A percentile compares a stretch with the other conserved stretches of the same genome.
phyloP scores from a whole-genome alignment of 2,797 vertebrate genomes.

The Catharus ustulatus region DNA sequence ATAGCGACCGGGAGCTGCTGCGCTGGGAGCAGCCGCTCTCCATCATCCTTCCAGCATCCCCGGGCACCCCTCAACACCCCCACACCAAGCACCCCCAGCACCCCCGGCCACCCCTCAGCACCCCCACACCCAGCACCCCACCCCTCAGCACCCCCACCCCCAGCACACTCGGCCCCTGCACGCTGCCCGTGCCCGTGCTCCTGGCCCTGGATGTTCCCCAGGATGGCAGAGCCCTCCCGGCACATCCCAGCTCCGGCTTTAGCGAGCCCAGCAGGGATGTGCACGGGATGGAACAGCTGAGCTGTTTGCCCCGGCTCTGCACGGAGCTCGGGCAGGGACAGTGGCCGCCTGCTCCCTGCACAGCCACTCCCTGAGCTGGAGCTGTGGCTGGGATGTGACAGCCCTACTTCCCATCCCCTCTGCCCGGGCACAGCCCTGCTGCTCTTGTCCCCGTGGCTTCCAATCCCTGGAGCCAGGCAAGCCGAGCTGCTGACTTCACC shows the following conservation, averaged over 20 bases:
- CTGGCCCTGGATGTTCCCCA: not conserved
- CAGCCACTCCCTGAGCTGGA: rapidly evolving
- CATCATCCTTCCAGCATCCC: not conserved
- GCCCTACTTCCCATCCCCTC: rapidly evolving
- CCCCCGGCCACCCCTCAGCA: too few species aligned
- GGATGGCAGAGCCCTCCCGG: not conserved
- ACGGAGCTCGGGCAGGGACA: not conserved
- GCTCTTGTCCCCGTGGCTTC: rapidly evolving
- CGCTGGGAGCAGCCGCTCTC: constrained; percentile 43
- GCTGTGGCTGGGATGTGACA: not conserved
- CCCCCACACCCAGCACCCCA: not conserved
- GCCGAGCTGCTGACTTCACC: not conserved
- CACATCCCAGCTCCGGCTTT: not conserved
- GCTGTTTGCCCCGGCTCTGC: not conserved
- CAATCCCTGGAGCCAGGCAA: not conserved
- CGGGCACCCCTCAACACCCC: too few species aligned
- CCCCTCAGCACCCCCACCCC: too few species aligned
- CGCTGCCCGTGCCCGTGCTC: not conserved
- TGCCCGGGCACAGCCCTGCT: not conserved
- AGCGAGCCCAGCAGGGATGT: not conserved
- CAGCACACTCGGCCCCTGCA: not conserved
- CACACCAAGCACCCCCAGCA: too few species aligned
- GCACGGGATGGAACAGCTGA: not conserved
- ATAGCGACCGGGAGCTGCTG: constrained; percentile 73
- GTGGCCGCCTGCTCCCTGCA: rapidly evolving